Conservation (phyloP, 2,888 invertebrate species). For the Agrilus biguttatus region DNA sequence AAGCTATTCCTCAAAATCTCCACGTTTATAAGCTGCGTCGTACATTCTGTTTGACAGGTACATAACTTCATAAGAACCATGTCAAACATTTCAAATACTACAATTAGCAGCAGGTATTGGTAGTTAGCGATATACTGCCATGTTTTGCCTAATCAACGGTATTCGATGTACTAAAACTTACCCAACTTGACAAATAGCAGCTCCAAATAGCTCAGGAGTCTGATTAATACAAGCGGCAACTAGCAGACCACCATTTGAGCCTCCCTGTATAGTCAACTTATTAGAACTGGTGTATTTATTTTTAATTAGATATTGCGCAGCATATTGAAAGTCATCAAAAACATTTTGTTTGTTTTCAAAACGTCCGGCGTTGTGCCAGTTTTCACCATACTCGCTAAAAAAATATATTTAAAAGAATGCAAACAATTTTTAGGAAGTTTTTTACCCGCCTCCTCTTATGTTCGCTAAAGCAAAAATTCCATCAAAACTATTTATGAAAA, state of each 20-base stretch:
- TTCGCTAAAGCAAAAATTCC: slow-evolving; percentile 88
- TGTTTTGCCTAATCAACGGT: no score
- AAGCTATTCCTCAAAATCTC: no score
- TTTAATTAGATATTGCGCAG: slow-evolving; percentile 74
- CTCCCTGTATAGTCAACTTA: slow-evolving; percentile 81
- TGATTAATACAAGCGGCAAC: slow-evolving; percentile 92
- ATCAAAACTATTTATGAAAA: slow-evolving; percentile 79
- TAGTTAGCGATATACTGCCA: no score
- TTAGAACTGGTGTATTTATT: slow-evolving; percentile 64
- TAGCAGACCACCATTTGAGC: slow-evolving; percentile 94
- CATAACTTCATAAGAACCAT: no score
- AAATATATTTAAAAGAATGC: slow-evolving; percentile 4
- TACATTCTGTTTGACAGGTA: no score
- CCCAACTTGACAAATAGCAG: slow-evolving; percentile 90
- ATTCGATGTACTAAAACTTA: slow-evolving; percentile 29
- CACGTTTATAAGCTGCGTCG: no score
- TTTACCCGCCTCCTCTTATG: slow-evolving; percentile 90
- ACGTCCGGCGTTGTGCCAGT: slow-evolving; percentile 91
- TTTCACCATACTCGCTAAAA: slow-evolving; percentile 85
- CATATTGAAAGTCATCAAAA: slow-evolving; percentile 91
- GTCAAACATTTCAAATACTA: no score
- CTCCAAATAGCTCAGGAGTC: slow-evolving; percentile 86
- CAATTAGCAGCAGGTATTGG: no score
- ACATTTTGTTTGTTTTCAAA: slow-evolving; percentile 90
- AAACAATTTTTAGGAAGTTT: slow-evolving; percentile 15